Percentiles rank a stretch among this genome's conserved stretches.
phyloP scores from a whole-genome alignment of 2,797 vertebrate species.

The Hemitrygon akajei region DNA sequence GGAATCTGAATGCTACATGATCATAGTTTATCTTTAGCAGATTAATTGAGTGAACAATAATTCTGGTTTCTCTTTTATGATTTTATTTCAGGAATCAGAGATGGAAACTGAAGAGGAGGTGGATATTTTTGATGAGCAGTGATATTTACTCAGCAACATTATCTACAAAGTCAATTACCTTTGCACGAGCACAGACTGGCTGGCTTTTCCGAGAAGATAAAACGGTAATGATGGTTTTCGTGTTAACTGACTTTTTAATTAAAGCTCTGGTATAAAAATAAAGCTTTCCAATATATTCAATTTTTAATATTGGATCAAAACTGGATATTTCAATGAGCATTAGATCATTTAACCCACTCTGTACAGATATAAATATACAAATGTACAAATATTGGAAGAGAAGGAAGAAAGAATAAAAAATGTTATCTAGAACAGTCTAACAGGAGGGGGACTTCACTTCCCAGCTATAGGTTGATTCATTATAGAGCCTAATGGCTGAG shows the following conservation, averaged over 20 bases:
- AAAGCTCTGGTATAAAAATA: neutral
- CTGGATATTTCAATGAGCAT: no score
- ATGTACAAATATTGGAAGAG: no score
- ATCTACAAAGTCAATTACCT: conserved; percentile 96
- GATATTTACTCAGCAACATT: conserved; percentile 96
- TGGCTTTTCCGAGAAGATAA: conserved; percentile 99
- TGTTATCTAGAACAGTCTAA: no score
- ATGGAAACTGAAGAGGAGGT: conserved; percentile 98
- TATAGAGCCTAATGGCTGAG: no score
- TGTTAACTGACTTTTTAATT: neutral
- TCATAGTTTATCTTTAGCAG: neutral
- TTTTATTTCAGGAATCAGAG: conserved; percentile 78
- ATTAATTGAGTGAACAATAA: neutral
- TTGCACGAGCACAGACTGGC: conserved; percentile 87
- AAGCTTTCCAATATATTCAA: neutral
- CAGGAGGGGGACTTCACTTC: no score
- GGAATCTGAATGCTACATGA: no score
- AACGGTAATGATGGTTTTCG: conserved; percentile 65
- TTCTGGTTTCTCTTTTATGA: neutral
- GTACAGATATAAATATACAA: no score
- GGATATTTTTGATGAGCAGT: conserved; percentile 97
- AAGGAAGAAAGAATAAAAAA: no score
- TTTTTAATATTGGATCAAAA: neutral
- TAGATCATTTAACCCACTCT: no score
- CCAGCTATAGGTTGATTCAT: no score